Evolutionary conservation across 1,140 invertebrate species (phyloP).

Genomic region (Cheumatopsyche charites): DNA sequence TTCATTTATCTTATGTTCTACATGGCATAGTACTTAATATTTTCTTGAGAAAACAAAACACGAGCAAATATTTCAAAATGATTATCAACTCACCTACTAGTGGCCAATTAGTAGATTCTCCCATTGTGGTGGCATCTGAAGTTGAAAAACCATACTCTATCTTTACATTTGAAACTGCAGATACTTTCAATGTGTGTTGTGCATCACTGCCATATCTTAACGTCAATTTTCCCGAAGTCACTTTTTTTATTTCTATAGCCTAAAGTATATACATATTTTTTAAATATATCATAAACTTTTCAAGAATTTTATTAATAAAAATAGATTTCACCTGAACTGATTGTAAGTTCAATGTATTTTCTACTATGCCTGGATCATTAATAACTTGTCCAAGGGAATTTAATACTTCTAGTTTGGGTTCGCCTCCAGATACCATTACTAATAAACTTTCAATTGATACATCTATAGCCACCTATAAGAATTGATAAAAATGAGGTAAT

Average conservation of each 20-base stretch:
- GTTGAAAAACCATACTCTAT: conserved; percentile 72
- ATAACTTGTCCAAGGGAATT: too few species aligned
- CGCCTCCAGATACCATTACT: too few species aligned
- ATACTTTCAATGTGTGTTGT: conserved; percentile 69
- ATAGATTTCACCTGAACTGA: too few species aligned
- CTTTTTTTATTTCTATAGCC: conserved; percentile 65
- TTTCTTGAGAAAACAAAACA: conserved; percentile 55
- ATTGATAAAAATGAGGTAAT: too few species aligned
- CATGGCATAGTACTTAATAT: conserved; percentile 53
- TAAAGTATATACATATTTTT: conserved; percentile 45
- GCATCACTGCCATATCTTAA: conserved; percentile 67
- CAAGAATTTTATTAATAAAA: too few species aligned
- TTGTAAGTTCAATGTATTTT: too few species aligned
- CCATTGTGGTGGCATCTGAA: conserved; percentile 56
- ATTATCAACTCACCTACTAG: conserved; percentile 60
- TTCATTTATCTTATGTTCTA: conserved; percentile 40
- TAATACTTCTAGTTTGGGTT: too few species aligned
- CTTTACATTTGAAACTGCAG: conserved; percentile 68
- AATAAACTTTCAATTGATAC: too few species aligned
- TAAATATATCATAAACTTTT: too few species aligned
- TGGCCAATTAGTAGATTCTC: conserved; percentile 65
- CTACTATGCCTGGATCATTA: too few species aligned
- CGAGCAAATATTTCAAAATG: neutral
- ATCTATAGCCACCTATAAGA: too few species aligned
- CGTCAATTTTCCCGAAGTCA: conserved; percentile 67